These are phyloP conservation scores for Lepidothrix coronata DNA, from an alignment of 2,113 vertebrate genomes.

Conservation along the genomic window DNA sequence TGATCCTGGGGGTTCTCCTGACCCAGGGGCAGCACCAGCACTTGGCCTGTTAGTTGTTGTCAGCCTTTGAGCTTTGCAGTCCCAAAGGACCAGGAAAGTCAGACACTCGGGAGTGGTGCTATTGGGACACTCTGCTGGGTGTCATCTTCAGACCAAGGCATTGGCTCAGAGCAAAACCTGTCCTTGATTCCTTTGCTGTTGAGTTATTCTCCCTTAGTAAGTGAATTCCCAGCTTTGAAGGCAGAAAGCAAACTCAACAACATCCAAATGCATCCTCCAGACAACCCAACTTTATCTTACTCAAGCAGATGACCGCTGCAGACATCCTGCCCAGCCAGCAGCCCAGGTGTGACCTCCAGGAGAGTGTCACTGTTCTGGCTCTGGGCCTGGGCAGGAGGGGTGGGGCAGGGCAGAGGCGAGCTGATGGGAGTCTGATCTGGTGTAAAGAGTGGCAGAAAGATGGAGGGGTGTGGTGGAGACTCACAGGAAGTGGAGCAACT, in stretches of 20 bases:
- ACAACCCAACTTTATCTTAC: rapidly evolving
- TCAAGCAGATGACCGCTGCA: rapidly evolving
- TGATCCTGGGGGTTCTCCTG: too few relatives aligned
- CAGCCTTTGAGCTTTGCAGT: background rate
- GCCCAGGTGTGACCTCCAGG: rapidly evolving
- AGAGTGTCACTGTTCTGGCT: background rate
- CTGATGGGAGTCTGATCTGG: background rate
- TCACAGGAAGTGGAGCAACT: background rate
- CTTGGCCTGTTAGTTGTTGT: background rate
- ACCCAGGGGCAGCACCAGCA: background rate
- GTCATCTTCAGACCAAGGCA: background rate
- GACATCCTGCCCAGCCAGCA: background rate
- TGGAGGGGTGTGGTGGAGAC: background rate
- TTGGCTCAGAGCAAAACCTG: background rate
- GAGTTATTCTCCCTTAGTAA: background rate
- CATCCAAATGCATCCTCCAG: background rate
- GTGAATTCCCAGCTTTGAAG: background rate
- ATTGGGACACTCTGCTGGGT: background rate
- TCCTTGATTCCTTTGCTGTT: background rate
- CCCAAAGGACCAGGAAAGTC: background rate
- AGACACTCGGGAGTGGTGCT: background rate
- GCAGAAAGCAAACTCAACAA: background rate
- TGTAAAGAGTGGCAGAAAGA: background rate
- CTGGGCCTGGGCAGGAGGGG: background rate
- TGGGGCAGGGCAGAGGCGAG: background rate